Evolutionary conservation across 2,113 vertebrate genomes (phyloP), one percentile per base, ranked within the genome.

Genomic region (Epinephelus lanceolatus): DNA sequence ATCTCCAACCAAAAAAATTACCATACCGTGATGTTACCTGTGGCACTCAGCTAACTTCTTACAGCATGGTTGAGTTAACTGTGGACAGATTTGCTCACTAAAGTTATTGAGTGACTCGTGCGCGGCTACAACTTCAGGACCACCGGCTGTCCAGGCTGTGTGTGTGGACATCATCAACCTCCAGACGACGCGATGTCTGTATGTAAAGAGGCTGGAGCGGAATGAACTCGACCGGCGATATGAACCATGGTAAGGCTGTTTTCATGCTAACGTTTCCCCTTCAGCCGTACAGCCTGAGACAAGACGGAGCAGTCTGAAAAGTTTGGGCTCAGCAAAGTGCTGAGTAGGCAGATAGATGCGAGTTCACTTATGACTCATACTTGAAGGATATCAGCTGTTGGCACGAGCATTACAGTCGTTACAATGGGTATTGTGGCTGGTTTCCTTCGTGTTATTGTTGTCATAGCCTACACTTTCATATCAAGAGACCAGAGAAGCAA

Each of bases 121-220:
- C 27, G 18, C 69, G n/a, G 37, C 67, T 81, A 59, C 88, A 89
- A 56, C 88, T 86, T 91, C 86, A 90, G 88, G 88, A 92, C 88
- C 88, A 82, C 61, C 74, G 78, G 76, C 86, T 83, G 62, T 86
- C 87, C 80, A 25, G 66, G n/a, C 37, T 23, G 8, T 42, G 60
- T 7, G n/a, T 7, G n/a, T 3, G 78, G 70, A 67, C 37, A 40
- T 45, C 23, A 66, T 52, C 33, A 13, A 9, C 11, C 37, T 59
- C 7, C 59, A 2, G 10, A 4, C 69, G 11, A 37, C 42, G 18
- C 51, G 23, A 81, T 80, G 76, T 55, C 13, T 30, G 7, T 7
- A n/a, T 15, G 25, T 9, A 67, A 37, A 8, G 45, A 52, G 65
- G 45, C 79, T 47, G 51, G 5, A 62, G 71, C 21, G 84, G 78